These are phyloP conservation scores for Malthinus flaveolus DNA, from an alignment of 2,888 invertebrate species.

Conservation along the genomic window DNA sequence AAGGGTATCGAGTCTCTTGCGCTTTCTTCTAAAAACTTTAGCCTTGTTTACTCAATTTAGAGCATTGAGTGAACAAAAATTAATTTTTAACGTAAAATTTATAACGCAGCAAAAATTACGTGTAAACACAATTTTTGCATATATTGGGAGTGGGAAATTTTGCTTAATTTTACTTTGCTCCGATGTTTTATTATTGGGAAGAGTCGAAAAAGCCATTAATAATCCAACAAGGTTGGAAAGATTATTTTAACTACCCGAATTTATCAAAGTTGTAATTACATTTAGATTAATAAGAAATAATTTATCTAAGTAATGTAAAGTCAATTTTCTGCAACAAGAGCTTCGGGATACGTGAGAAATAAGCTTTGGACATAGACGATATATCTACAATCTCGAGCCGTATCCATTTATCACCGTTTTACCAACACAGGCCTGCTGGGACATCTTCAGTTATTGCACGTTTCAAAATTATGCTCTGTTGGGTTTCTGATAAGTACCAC, in stretches of 20 bases:
- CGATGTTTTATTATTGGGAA: not conserved
- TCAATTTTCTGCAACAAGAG: slow-evolving; percentile 13
- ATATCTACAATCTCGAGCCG: slow-evolving; percentile 19
- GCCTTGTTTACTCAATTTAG: not conserved
- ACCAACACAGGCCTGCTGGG: slow-evolving; percentile 23
- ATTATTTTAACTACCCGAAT: not conserved
- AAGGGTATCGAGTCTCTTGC: slow-evolving; percentile 17
- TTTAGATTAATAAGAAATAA: slow-evolving; percentile 10
- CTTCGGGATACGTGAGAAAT: slow-evolving; percentile 17
- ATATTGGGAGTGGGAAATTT: not conserved
- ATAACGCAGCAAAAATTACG: slow-evolving; percentile 1
- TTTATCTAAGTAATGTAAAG: slow-evolving; percentile 13
- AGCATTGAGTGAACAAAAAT: too few relatives aligned
- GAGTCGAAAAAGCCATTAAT: not conserved
- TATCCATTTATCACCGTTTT: slow-evolving; percentile 27
- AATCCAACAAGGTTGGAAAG: not conserved
- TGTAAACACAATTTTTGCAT: not conserved
- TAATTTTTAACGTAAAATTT: slow-evolving; percentile 12
- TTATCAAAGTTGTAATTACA: slow-evolving; percentile 6
- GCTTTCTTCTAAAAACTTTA: slow-evolving; percentile 12
- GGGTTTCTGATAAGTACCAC: slow-evolving; percentile 15
- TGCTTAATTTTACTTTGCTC: not conserved
- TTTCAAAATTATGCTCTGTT: slow-evolving; percentile 23
- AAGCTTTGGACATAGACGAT: slow-evolving; percentile 23
- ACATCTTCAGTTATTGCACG: slow-evolving; percentile 28